phyloP scores from a whole-genome alignment of 2,113 vertebrate genomes.

The human (Homo sapiens) region GRCh38 chr12:116992001-116992500 shows the following conservation, averaged over 20 bases:
- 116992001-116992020: neutral
- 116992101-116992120: neutral
- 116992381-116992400: neutral
- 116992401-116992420: slow-evolving; percentile 46
- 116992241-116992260: neutral
- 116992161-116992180: neutral
- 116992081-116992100: neutral
- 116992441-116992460: too few relatives aligned
- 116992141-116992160: neutral
- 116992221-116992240: neutral
- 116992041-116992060: too few relatives aligned
- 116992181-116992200: neutral
- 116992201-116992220: neutral
- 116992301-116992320: neutral
- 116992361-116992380: neutral
- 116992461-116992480: too few relatives aligned
- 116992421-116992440: neutral
- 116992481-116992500: too few relatives aligned
- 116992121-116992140: neutral
- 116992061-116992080: neutral
- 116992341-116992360: neutral
- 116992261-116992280: neutral
- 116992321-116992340: neutral
- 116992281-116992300: neutral
- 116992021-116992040: neutral